These are phyloP conservation scores for Eptesicus fuscus DNA, from an alignment of 2,113 vertebrate genomes.

Conservation along the genomic window DNA sequence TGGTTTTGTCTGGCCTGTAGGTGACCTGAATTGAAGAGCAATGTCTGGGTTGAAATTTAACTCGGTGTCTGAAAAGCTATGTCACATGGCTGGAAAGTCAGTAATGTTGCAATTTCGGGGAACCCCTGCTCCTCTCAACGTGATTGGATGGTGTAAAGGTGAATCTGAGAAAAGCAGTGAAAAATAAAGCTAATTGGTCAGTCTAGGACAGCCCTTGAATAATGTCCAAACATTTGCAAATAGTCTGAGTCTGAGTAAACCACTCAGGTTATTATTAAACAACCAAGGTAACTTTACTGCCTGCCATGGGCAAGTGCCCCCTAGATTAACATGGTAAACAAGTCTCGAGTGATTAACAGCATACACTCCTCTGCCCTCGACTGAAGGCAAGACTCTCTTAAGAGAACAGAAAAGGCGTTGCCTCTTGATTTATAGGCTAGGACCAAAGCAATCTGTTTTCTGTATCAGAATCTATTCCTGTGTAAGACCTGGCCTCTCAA, in stretches of 20 bases:
- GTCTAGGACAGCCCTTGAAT: constrained; percentile 52
- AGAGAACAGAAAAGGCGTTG: constrained; percentile 3
- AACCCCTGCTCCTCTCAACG: constrained; percentile 48
- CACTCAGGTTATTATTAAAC: constrained; percentile 71
- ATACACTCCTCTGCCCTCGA: constrained; percentile 37
- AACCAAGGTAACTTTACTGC: constrained; percentile 73
- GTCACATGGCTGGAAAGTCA: constrained; percentile 61
- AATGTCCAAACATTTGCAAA: constrained; percentile 73
- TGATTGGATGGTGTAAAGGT: constrained; percentile 59
- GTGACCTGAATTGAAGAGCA: constrained; percentile 58
- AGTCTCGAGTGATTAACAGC: constrained; percentile 59
- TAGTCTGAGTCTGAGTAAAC: constrained; percentile 66
- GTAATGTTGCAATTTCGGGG: constrained; percentile 65
- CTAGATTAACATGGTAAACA: constrained; percentile 69
- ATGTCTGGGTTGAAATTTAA: constrained; percentile 70
- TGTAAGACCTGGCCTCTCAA: constrained; percentile 12
- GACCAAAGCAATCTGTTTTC: constrained; percentile 25
- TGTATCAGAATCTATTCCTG: background rate
- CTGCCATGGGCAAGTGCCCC: constrained; percentile 58
- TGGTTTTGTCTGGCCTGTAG: constrained; percentile 56
- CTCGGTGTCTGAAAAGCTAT: constrained; percentile 35
- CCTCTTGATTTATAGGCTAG: constrained; percentile 25
- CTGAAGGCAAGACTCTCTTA: constrained; percentile 34
- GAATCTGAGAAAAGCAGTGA: constrained; percentile 56
- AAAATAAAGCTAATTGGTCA: constrained; percentile 65